Evolutionary conservation across 2,113 vertebrate species (phyloP).

Genomic region (Aramus guarauna): DNA sequence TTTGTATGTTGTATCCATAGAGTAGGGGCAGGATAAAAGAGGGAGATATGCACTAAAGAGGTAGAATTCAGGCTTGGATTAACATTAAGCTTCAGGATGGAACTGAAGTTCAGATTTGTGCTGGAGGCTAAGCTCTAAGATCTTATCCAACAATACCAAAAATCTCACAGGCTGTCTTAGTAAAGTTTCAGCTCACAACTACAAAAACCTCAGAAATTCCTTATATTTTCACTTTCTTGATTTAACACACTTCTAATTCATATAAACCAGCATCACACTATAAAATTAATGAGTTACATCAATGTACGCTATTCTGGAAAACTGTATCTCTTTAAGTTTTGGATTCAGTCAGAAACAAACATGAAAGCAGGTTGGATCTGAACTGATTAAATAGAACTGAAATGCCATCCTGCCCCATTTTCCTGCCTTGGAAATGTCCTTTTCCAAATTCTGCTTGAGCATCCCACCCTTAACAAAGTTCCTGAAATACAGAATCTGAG

Average conservation of each 20-base stretch:
- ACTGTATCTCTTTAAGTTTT: not conserved
- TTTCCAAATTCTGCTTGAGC: not conserved
- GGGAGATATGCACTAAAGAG: not conserved
- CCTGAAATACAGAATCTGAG: not conserved
- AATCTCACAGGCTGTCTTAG: not conserved
- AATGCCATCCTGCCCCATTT: not conserved
- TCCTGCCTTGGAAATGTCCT: not conserved
- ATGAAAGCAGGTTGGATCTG: not conserved
- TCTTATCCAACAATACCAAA: not conserved
- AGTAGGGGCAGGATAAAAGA: not conserved
- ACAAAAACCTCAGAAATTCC: not conserved
- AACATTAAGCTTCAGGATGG: not conserved
- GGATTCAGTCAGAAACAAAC: not conserved
- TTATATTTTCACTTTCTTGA: not conserved
- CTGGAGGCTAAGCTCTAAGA: not conserved
- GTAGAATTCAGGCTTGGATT: not conserved
- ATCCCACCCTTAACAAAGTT: not conserved
- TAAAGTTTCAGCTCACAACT: not conserved
- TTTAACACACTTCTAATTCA: not conserved
- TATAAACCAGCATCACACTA: not conserved
- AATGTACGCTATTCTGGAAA: not conserved
- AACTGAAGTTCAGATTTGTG: not conserved
- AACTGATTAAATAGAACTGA: not conserved
- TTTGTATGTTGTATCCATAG: not conserved
- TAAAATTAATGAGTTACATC: not conserved